These are phyloP conservation scores for Lochmaea crataegi DNA, from an alignment of 2,888 invertebrate genomes.

Conservation along the genomic window DNA sequence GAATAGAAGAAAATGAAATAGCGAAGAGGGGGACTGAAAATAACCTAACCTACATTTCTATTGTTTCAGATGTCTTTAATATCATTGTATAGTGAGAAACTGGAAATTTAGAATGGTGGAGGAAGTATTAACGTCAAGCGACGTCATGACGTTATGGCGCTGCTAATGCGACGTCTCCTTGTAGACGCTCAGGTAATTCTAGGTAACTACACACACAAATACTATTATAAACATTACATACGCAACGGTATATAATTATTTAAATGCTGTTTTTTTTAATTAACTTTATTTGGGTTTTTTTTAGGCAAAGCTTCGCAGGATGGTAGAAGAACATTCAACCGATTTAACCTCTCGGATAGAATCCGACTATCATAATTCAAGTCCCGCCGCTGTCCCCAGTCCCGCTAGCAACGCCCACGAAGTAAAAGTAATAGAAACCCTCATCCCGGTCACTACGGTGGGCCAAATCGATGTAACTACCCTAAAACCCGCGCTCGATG, in stretches of 20 bases:
- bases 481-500: constrained; percentile 47
- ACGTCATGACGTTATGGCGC: constrained; percentile 83
- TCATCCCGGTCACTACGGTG: constrained; percentile 3
- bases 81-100: neutral
- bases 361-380: constrained; percentile 60
- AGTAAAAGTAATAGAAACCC: constrained; percentile 50
- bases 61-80: constrained; percentile 4
- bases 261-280: neutral
- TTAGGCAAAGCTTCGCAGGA: constrained; percentile 72
- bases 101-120: constrained; percentile 44
- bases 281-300: constrained; percentile 35
- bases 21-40: too few species aligned
- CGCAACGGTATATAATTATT: neutral
- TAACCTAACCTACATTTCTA: neutral
- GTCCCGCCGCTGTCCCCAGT: constrained; percentile 55
- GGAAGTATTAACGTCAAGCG: constrained; percentile 65
- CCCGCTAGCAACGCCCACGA: constrained; percentile 54
- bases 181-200: constrained; percentile 83
- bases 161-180: constrained; percentile 87
- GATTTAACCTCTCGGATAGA: constrained; percentile 63
- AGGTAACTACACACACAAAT: constrained; percentile 20
- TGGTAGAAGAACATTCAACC: constrained; percentile 86
- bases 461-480: constrained; percentile 36
- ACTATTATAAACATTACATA: neutral
- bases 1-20: too few species aligned